These are phyloP conservation scores for Cephonodes hylas DNA, from an alignment of 2,888 invertebrate genomes.

Conservation along the genomic window DNA sequence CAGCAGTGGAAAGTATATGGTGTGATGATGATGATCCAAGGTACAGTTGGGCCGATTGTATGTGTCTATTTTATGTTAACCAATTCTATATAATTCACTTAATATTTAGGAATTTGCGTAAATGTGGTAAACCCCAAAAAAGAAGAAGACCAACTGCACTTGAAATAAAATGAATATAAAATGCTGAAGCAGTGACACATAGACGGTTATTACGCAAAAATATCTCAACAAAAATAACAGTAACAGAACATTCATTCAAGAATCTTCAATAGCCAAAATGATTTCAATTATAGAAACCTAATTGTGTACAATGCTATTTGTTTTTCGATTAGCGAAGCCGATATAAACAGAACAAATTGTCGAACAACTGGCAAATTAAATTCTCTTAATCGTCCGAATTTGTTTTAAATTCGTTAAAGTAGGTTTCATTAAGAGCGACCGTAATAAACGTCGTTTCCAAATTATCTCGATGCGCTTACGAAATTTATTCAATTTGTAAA, in stretches of 20 bases:
- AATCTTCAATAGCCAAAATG: neutral
- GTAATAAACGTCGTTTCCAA: constrained; percentile 45
- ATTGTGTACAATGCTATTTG: neutral
- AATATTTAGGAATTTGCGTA: no score
- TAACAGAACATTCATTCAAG: neutral
- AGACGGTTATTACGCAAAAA: no score
- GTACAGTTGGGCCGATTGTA: no score
- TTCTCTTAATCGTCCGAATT: constrained; percentile 44
- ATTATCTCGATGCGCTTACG: constrained; percentile 30
- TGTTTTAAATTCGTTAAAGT: constrained; percentile 8
- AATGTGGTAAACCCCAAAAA: no score
- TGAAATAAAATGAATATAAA: no score
- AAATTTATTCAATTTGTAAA: constrained; percentile 3
- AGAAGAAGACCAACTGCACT: no score
- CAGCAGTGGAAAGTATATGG: no score
- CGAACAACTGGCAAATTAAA: constrained; percentile 46
- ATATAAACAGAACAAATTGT: constrained; percentile 40
- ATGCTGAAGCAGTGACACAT: no score
- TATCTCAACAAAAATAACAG: neutral
- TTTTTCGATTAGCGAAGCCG: neutral
- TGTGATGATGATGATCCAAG: no score
- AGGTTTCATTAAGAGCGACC: constrained; percentile 26
- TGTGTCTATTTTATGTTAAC: no score
- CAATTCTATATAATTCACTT: no score
- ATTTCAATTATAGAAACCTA: neutral